A percentile compares a stretch with the other conserved stretches of the same genome.
Evolutionary conservation across 2,888 invertebrate genomes (phyloP).

Genomic region (Clanis bilineata): DNA sequence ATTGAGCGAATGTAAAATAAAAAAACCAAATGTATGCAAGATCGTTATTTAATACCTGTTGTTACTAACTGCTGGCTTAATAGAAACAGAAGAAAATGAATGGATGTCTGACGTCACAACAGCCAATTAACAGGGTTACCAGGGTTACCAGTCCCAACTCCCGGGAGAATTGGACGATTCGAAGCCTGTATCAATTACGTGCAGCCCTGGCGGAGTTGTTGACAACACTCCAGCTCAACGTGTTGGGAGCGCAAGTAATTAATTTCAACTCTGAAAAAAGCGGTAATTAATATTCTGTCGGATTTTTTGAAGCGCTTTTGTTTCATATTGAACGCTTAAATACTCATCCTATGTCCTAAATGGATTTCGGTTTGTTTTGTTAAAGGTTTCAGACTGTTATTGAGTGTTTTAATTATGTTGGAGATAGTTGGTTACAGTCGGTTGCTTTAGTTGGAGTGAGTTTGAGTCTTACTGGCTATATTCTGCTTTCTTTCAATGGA

Average conservation of each 20-base stretch:
- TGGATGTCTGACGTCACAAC: slow-evolving; percentile 13
- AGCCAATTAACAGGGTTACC: slow-evolving; percentile 26
- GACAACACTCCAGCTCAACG: slow-evolving; percentile 5
- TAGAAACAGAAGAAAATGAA: neutral
- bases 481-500: no score
- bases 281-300: neutral
- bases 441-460: no score
- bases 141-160: slow-evolving; percentile 22
- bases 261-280: slow-evolving; percentile 10
- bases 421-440: neutral
- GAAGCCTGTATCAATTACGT: slow-evolving; percentile 22
- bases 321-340: slow-evolving; percentile 9
- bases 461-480: no score
- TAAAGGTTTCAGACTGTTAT: neutral
- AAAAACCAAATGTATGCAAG: no score
- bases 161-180: slow-evolving; percentile 20
- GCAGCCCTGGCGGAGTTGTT: slow-evolving; percentile 18
- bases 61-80: neutral
- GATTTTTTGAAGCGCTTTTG: neutral
- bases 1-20: no score
- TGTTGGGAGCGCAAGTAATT: slow-evolving; percentile 11
- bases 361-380: neutral
- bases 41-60: no score
- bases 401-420: neutral
- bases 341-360: neutral